These are phyloP conservation scores for Syngnathus rostellatus DNA, from an alignment of 2,797 vertebrate species.

Conservation along the genomic window DNA sequence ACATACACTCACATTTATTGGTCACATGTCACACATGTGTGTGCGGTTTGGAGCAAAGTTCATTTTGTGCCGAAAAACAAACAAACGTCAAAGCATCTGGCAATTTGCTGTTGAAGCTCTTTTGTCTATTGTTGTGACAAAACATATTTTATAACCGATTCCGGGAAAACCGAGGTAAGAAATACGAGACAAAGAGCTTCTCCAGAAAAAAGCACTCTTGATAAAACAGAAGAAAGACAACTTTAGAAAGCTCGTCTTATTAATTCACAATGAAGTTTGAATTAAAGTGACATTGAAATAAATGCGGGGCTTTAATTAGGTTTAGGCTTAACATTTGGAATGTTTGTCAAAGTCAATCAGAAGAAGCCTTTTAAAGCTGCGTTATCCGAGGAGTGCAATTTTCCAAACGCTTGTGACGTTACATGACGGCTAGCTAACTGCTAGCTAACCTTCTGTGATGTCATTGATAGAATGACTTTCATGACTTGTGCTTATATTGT, in stretches of 20 bases:
- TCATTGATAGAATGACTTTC: background rate
- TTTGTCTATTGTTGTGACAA: no score
- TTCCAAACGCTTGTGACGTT: background rate
- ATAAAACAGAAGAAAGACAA: background rate
- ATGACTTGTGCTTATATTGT: background rate
- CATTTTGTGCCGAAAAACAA: no score
- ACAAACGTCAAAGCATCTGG: no score
- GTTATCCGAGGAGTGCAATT: background rate
- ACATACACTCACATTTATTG: background rate
- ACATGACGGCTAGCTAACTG: background rate
- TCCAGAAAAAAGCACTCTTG: background rate
- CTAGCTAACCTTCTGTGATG: background rate
- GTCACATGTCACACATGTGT: background rate
- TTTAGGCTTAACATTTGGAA: conserved; percentile 1
- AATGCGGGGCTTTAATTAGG: conserved; percentile 4
- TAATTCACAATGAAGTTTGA: background rate
- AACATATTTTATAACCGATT: no score
- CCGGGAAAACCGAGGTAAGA: background rate
- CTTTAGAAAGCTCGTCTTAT: background rate
- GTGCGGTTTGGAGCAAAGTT: no score
- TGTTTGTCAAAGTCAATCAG: conserved; percentile 7
- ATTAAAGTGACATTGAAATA: conserved; percentile 2
- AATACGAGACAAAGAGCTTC: background rate
- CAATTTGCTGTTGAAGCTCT: no score
- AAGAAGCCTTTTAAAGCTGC: background rate